These are phyloP conservation scores for Phoenicopterus ruber DNA, from an alignment of 2,113 vertebrate genomes.

Conservation along the genomic window DNA sequence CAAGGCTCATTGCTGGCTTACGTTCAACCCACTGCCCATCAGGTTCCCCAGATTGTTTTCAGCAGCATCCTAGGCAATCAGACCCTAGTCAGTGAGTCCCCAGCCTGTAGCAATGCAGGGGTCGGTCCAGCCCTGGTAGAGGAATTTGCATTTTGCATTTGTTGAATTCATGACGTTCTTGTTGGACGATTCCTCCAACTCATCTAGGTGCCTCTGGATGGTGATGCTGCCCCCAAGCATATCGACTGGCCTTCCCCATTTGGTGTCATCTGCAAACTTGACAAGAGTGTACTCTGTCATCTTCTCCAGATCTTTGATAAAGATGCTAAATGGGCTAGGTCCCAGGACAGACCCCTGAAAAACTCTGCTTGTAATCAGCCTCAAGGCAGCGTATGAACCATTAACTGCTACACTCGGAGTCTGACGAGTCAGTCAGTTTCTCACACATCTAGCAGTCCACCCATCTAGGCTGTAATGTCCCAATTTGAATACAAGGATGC, in stretches of 20 bases:
- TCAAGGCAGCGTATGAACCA: background rate
- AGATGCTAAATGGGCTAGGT: background rate
- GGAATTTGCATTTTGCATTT: background rate
- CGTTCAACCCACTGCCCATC: background rate
- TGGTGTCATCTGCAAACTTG: background rate
- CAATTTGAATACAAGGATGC: background rate
- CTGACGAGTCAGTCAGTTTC: background rate
- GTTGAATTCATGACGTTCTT: background rate
- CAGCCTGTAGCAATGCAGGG: background rate
- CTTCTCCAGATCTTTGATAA: background rate
- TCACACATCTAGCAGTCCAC: background rate
- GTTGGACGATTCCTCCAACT: background rate
- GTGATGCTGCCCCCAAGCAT: background rate
- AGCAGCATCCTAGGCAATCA: background rate
- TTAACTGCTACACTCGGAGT: background rate
- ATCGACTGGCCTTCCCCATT: background rate
- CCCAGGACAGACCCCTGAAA: background rate
- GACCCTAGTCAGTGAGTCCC: background rate
- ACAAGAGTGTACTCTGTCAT: background rate
- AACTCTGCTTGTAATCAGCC: background rate
- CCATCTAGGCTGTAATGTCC: background rate
- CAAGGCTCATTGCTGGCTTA: background rate
- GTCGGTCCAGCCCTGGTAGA: background rate
- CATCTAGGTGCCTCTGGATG: background rate
- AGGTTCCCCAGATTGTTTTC: background rate